A percentile compares a stretch with the other conserved stretches of the same genome.
Evolutionary conservation across 2,888 invertebrate species (phyloP).

Genomic region (Pantelozetes paolii): DNA sequence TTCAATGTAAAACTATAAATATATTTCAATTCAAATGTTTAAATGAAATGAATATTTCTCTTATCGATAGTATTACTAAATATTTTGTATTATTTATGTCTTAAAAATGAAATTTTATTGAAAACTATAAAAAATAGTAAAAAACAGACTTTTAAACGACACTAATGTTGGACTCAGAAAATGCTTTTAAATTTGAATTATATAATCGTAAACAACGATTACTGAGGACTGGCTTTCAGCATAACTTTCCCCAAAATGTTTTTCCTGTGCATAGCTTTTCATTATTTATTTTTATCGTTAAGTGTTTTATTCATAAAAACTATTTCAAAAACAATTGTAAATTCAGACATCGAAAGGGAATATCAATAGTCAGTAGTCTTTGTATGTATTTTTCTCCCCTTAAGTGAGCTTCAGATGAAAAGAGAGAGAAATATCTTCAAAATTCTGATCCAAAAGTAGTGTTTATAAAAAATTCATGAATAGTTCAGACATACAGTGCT

Average conservation of each 20-base stretch:
- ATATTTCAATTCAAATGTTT: no score
- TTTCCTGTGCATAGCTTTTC: background rate
- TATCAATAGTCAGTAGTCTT: constrained; percentile 4
- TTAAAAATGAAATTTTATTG: background rate
- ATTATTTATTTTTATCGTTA: background rate
- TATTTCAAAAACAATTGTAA: background rate
- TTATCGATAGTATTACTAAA: background rate
- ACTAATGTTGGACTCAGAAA: background rate
- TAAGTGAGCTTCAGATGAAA: background rate
- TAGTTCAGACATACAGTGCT: background rate
- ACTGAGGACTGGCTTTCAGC: constrained; percentile 1
- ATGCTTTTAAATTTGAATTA: background rate
- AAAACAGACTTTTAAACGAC: background rate
- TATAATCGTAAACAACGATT: constrained; percentile 11
- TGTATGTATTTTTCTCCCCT: background rate
- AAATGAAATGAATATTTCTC: no score
- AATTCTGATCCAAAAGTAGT: background rate
- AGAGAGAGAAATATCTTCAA: background rate
- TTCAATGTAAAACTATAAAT: no score
- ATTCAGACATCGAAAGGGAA: constrained; percentile 20
- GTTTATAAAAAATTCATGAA: background rate
- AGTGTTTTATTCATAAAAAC: background rate
- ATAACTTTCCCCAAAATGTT: background rate
- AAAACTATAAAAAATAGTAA: background rate
- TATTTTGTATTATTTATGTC: background rate